These are phyloP conservation scores for Rhea americana DNA, from an alignment of 2,113 vertebrate genomes.

Conservation along the genomic window DNA sequence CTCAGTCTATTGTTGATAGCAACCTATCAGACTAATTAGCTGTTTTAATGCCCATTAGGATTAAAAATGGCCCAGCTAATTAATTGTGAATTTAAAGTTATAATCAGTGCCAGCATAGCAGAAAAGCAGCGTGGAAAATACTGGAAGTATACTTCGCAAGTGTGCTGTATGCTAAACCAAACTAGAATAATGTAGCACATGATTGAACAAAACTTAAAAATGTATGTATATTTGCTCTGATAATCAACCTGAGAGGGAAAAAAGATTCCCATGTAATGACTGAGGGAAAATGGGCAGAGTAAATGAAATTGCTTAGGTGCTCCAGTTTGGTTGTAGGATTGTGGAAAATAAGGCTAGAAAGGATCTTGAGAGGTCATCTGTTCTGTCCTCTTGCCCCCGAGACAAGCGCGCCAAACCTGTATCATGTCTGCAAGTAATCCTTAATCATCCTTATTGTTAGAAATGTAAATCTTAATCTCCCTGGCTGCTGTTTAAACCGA, in stretches of 20 bases:
- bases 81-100: conserved; percentile 60
- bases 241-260: background rate
- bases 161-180: background rate
- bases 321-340: background rate
- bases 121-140: background rate
- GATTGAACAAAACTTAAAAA: background rate
- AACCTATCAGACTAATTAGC: conserved; percentile 62
- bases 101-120: conserved; percentile 34
- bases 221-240: background rate
- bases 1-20: conserved; percentile 64
- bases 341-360: background rate
- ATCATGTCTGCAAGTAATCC: background rate
- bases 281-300: background rate
- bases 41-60: conserved; percentile 28
- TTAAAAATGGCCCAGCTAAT: conserved; percentile 42
- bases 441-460: background rate
- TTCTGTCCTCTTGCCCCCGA: background rate
- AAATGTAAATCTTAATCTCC: background rate
- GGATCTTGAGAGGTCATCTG: background rate
- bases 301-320: background rate
- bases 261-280: background rate
- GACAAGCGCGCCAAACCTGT: conserved; percentile 1
- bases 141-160: background rate
- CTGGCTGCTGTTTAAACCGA: background rate
- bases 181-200: background rate